Base-by-base conservation (phyloP, 2,888 invertebrate genomes). In the Melieria picta region DNA sequence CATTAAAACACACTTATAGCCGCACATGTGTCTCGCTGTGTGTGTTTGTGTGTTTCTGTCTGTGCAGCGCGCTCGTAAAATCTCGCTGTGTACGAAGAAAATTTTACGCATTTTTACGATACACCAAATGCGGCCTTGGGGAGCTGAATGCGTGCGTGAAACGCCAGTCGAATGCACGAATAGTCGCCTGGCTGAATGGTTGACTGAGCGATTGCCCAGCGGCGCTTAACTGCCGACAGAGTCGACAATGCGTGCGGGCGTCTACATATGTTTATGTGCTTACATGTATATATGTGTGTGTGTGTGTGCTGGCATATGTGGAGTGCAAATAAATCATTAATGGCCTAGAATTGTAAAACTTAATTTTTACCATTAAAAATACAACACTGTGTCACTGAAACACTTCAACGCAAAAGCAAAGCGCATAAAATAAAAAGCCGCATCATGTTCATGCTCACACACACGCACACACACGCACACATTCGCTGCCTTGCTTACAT, bases 1-100 rank as follows among this genome's bases (percentile, higher is more conserved):
- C 81, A 77, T 80, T 74, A 64, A 64, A 64, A 64, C 3, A 30
- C 30, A 30, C 30, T 30, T 30, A 30, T 30, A 30, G 30, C 13
- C 9, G 13, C 16, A 46, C 16, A 13, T 30, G 46, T 45, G 13
- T 45, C 13, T 9, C 4, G 75, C 67, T 75, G 11, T 42, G 43
- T 55, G 43, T 45, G 42, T 47, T 7, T 64, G 16, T 52, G 1
- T 65, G 46, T 60, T 30, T 45, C 47, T 69, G 63, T 48, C 47
- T 42, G 55, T 48, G 48, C 52, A 3, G 30, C 30, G 30, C 3
- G 50, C 48, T 64, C 64, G 52, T 64, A 64, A 64, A 64, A 30
- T 6, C 16, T 67, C 57, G 61, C 60, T 67, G 67, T 16, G 48
- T 48, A 62, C 58, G 50, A n/a, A 57, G 16, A 52, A 66, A 71